phyloP scores from a whole-genome alignment of 2,888 invertebrate genomes.

The Dryobota labecula region DNA sequence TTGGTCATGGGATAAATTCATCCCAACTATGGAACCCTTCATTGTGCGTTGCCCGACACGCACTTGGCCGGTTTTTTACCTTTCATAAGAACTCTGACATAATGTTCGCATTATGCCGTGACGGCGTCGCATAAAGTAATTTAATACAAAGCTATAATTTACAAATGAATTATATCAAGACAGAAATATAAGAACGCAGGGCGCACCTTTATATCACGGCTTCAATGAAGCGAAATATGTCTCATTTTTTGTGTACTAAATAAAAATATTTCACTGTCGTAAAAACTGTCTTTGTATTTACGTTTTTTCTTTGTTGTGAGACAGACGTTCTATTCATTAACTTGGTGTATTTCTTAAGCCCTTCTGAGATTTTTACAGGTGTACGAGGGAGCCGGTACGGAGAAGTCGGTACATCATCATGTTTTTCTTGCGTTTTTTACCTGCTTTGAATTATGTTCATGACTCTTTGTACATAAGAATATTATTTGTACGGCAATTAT shows the following conservation, averaged over 20 bases:
- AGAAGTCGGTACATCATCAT: constrained; percentile 13
- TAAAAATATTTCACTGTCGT: constrained; percentile 69
- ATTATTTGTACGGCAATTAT: constrained; percentile 4
- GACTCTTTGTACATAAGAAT: neutral
- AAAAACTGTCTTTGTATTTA: constrained; percentile 68
- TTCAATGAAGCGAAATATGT: constrained; percentile 70
- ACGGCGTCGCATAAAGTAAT: constrained; percentile 55
- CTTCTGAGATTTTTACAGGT: constrained; percentile 53
- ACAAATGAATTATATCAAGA: constrained; percentile 65
- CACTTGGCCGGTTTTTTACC: too few species aligned
- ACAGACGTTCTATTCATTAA: constrained; percentile 61
- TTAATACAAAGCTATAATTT: constrained; percentile 65
- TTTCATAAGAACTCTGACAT: constrained; percentile 47
- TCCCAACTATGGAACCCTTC: too few species aligned
- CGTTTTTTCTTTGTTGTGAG: constrained; percentile 69
- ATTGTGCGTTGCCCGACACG: too few species aligned
- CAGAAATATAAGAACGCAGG: constrained; percentile 61
- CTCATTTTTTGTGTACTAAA: constrained; percentile 74
- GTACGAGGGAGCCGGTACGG: constrained; percentile 14
- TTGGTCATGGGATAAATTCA: too few species aligned
- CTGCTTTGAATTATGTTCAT: neutral
- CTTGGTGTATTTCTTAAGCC: constrained; percentile 55
- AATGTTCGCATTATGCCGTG: constrained; percentile 56
- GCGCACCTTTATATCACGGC: constrained; percentile 59
- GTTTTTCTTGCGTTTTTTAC: constrained; percentile 23